These are phyloP conservation scores for Boloria euphrosyne DNA, from an alignment of 2,888 invertebrate species.

Conservation along the genomic window DNA sequence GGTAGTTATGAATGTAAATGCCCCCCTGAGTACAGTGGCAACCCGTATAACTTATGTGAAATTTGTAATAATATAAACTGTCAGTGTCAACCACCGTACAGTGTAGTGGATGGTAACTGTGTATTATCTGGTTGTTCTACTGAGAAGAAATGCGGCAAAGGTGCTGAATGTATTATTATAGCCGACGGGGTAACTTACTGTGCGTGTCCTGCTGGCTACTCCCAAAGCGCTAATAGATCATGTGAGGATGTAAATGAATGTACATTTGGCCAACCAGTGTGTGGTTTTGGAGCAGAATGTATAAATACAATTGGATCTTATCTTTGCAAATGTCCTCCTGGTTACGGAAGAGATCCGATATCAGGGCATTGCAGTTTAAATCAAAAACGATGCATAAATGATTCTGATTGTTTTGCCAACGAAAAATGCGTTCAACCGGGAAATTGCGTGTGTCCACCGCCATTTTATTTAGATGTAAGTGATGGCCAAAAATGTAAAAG, in stretches of 20 bases:
- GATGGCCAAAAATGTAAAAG: slow-evolving; percentile 95
- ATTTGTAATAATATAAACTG: slow-evolving; percentile 92
- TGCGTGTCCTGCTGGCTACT: slow-evolving; percentile 94
- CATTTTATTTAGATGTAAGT: slow-evolving; percentile 91
- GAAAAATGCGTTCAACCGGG: slow-evolving; percentile 96
- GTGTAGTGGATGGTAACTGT: slow-evolving; percentile 91
- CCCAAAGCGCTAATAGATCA: slow-evolving; percentile 88
- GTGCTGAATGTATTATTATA: slow-evolving; percentile 95
- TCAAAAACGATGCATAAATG: slow-evolving; percentile 90
- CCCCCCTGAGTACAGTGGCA: slow-evolving; percentile 93
- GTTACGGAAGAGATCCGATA: slow-evolving; percentile 91
- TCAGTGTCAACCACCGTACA: slow-evolving; percentile 93
- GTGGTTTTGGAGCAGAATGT: slow-evolving; percentile 94
- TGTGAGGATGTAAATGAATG: slow-evolving; percentile 94
- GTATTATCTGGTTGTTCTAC: slow-evolving; percentile 92
- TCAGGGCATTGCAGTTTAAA: slow-evolving; percentile 91
- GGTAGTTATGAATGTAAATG: slow-evolving; percentile 97
- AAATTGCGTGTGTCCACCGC: slow-evolving; percentile 94
- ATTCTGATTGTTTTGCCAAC: slow-evolving; percentile 91
- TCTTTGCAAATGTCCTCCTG: slow-evolving; percentile 90
- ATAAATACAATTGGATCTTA: slow-evolving; percentile 89
- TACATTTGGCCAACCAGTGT: slow-evolving; percentile 87
- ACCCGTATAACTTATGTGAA: slow-evolving; percentile 93
- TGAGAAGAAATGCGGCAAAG: slow-evolving; percentile 90
- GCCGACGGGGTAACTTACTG: slow-evolving; percentile 96